Evolutionary conservation across 2,888 invertebrate species (phyloP), one percentile per base, ranked within the genome.

Genomic region (Pristionchus mayeri): DNA sequence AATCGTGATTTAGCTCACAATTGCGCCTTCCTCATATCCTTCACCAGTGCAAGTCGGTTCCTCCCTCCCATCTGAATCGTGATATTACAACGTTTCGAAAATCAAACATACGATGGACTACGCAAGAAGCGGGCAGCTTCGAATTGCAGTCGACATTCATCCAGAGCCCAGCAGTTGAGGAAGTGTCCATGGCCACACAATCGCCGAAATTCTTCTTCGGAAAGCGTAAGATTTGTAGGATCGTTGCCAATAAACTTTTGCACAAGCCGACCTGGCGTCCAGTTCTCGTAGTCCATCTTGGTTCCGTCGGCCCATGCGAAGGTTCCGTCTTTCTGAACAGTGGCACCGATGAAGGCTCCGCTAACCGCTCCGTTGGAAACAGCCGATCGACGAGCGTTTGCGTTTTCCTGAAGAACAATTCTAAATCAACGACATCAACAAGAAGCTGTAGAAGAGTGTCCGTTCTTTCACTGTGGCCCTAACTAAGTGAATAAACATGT

Each of bases 61-160:
- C 27, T 60, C 57, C 57, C 27, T 60, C 57, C 27, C 30, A 27
- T 27, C 57, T 30, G 7, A 13, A 24, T 60, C 27, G 30, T 16
- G 30, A 60, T 9, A 9, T 60, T 3, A 3, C 3, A 54, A n/a
- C n/a, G 9, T 54, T 54, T 24, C 0, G 9, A 30, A 30, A 60
- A 60, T 27, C 9, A 54, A n/a, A 24, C n/a, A 54, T 24, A 54
- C 3, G 54, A 21, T 7, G 21, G 24, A n/a, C n/a, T n/a, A n/a
- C n/a, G n/a, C 67, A 67, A 1, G 67, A 34, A 9, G 37, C 18
- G 37, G 30, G 30, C 34, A 67, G 34, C 21, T 67, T 34, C 67
- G 67, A 21, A 21, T 37, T 37, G 37, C 67, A 67, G 37, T 67
- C 37, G 37, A 67, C 67, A 7, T 67, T 67, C 67, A 67, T 67